Percentiles rank a stretch among this genome's conserved stretches.
These are phyloP conservation scores for Trachelus troglodyta DNA, from an alignment of 2,888 invertebrate species.

Conservation along the genomic window DNA sequence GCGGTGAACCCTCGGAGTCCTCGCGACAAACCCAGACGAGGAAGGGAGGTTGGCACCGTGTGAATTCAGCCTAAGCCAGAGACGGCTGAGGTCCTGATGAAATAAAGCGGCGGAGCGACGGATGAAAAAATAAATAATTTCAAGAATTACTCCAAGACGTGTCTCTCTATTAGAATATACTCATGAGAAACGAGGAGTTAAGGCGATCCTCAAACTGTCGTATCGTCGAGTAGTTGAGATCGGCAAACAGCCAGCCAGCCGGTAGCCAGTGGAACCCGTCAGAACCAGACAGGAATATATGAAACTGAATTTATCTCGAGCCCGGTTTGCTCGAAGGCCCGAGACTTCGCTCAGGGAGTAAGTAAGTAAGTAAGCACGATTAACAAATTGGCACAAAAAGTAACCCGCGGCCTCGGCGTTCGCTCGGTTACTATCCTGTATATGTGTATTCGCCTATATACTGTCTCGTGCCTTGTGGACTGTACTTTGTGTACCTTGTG, in stretches of 20 bases:
- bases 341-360: slow-evolving; percentile 12
- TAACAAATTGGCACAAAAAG: slow-evolving; percentile 61
- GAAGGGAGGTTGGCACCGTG: not conserved
- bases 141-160: slow-evolving; percentile 18
- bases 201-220: not conserved
- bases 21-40: not conserved
- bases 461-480: not conserved
- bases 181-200: not conserved
- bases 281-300: slow-evolving; percentile 54
- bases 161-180: not conserved
- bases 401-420: slow-evolving; percentile 40
- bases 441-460: not conserved
- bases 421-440: not conserved
- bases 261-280: slow-evolving; percentile 46
- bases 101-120: not conserved
- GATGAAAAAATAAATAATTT: not conserved
- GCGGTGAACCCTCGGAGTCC: slow-evolving; percentile 13
- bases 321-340: slow-evolving; percentile 35
- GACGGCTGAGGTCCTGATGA: not conserved
- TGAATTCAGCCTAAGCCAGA: not conserved
- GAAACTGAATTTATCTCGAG: slow-evolving; percentile 57
- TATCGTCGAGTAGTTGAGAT: not conserved
- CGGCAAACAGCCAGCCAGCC: slow-evolving; percentile 14
- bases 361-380: slow-evolving; percentile 44
- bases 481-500: not conserved